Conservation (phyloP, 64 coral and sea anemone species). For the Stylophora pistillata region DNA sequence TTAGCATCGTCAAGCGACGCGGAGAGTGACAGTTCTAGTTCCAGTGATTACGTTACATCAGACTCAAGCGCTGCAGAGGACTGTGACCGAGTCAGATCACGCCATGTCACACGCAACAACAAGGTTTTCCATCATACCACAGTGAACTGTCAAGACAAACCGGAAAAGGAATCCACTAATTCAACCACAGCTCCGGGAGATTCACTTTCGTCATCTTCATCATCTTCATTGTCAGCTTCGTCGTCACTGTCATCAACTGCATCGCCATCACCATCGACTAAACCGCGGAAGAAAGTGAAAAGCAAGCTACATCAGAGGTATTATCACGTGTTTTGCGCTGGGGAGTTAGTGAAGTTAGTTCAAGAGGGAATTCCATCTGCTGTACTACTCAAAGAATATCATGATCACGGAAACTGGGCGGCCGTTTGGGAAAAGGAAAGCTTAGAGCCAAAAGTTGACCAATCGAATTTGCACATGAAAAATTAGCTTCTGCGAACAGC, state of each 20-base stretch:
- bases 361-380: conserved; percentile 58
- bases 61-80: conserved; percentile 74
- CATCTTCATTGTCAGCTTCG: conserved; percentile 27
- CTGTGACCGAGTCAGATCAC: background rate
- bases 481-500: no score
- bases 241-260: background rate
- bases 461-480: no score
- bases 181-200: background rate
- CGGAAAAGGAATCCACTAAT: background rate
- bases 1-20: conserved; percentile 71
- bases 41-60: conserved; percentile 65
- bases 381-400: conserved; percentile 70
- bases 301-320: conserved; percentile 65
- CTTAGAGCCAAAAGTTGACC: background rate
- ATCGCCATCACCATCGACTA: background rate
- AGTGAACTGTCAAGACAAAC: conserved; percentile 50
- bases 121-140: conserved; percentile 59
- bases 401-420: conserved; percentile 93
- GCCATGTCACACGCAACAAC: background rate
- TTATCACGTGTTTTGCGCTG: conserved; percentile 87
- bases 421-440: conserved; percentile 70
- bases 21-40: conserved; percentile 78
- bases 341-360: conserved; percentile 67
- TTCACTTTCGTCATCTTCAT: conserved; percentile 22
- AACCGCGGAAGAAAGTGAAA: background rate